Base-by-base conservation (phyloP, 2,888 invertebrate species). In the Hypomecis atomaria region DNA sequence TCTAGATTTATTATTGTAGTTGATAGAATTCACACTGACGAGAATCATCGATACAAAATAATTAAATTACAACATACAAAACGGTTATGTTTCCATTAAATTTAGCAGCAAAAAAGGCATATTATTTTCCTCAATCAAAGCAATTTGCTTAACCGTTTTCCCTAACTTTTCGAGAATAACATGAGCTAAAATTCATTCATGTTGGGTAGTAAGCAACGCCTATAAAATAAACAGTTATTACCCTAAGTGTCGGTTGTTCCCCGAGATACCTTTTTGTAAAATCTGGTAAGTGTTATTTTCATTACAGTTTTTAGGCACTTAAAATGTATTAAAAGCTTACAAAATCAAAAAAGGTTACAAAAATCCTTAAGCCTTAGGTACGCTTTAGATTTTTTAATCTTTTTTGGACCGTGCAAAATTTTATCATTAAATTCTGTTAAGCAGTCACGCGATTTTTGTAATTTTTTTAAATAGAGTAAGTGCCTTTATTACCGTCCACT, bases 171-270 rank as follows among this genome's bases (percentile, higher is more conserved):
- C 11, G 42, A 40, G 13, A 33, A 59, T 49, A 58, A 62, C 52
- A 57, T 66, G 62, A 47, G 53, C 50, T 65, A 33, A 65, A 65
- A 61, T 62, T 57, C 48, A 63, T 69, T 63, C 64, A 63, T 66
- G 68, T 56, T 42, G 54, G 52, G 54, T 57, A 70, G 70, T 66
- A 73, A 48, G 67, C 64, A 63, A 44, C 48, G 57, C 59, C 56
- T 57, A 70, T 69, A 70, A 71, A 75, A 77, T 68, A 73, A 73
- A 74, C 70, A 69, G 64, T 70, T 72, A 69, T 69, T 62, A 63
- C 55, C 43, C 42, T 58, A 44, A 55, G 45, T 49, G n/a, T 36
- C 9, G 34, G 10, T 50, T 59, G 47, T 34, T 34, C 34, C 11
- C 10, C 44, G 42, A 37, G 43, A 36, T 43, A 54, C 34, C n/a